phyloP scores from a whole-genome alignment of 2,113 vertebrate species.

The Promerops cafer region DNA sequence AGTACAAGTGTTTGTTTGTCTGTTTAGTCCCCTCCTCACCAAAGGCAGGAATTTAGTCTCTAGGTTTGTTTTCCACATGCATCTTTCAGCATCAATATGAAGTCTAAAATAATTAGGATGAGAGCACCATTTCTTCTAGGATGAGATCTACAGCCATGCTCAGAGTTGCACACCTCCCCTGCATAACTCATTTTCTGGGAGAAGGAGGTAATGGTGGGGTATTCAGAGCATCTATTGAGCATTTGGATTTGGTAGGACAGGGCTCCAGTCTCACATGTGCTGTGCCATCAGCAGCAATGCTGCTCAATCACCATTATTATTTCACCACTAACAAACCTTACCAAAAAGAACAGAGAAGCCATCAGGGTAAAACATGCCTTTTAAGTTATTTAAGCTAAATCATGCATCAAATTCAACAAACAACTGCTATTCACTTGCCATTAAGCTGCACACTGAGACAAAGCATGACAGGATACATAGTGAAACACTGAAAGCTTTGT shows the following conservation, averaged over 20 bases:
- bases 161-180: background rate
- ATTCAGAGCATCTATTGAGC: background rate
- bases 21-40: background rate
- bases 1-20: background rate
- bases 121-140: background rate
- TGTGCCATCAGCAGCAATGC: background rate
- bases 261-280: background rate
- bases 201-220: background rate
- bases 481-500: background rate
- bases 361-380: background rate
- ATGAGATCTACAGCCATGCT: background rate
- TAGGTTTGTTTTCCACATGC: background rate
- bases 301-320: background rate
- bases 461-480: background rate
- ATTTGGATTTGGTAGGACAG: background rate
- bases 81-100: background rate
- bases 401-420: background rate
- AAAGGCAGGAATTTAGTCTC: background rate
- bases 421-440: background rate
- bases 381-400: background rate
- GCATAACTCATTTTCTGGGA: background rate
- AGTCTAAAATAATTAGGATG: background rate
- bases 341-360: background rate
- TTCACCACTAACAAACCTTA: background rate
- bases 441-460: background rate